Evolutionary conservation across 2,113 vertebrate genomes (phyloP), one percentile per base, ranked within the genome.

Genomic region (Hoplias malabaricus): DNA sequence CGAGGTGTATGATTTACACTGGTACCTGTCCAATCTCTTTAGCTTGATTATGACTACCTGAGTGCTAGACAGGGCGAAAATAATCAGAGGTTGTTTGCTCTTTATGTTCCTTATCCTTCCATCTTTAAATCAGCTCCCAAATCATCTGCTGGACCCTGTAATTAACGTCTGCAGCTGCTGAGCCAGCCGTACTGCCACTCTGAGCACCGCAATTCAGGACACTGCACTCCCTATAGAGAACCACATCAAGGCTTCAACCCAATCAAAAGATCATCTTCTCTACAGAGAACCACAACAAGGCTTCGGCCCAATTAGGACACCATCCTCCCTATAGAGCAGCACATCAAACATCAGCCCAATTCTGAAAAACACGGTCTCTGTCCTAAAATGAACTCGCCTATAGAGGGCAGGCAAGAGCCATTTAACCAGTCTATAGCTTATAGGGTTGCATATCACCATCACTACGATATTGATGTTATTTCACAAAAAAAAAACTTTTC

Each of bases 91-190:
- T 46, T 42, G 34, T 77, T 69, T 69, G 54, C 59, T 77, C 48
- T 66, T 53, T 29, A 71, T 42, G 25, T n/a, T 12, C 11, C 21
- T 48, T 34, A 16, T 73, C 31, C 33, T 71, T 10, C 57, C 14
- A 23, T 48, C 38, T 23, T 69, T 69, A 50, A 66, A 70, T 29
- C 46, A 10, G 40, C 48, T 8, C 43, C 38, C 11, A 13, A 46
- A 75, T 72, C 66, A 79, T 66, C 69, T 43, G 5, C 53, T 68
- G 65, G 73, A 83, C 81, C 77, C 81, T 83, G 34, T 80, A 50
- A 80, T 80, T 83, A 61, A 67, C 43, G 54, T 67, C 53, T 80
- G 68, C 68, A 83, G 73, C 73, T 54, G 53, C 34, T 33, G 66
- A 46, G 53, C 43, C 31, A 50, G 66, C 12, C 48, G 2, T 43